Evolutionary conservation across 2,888 invertebrate genomes (phyloP).

Genomic region (Chaetogeoica ovagalla): DNA sequence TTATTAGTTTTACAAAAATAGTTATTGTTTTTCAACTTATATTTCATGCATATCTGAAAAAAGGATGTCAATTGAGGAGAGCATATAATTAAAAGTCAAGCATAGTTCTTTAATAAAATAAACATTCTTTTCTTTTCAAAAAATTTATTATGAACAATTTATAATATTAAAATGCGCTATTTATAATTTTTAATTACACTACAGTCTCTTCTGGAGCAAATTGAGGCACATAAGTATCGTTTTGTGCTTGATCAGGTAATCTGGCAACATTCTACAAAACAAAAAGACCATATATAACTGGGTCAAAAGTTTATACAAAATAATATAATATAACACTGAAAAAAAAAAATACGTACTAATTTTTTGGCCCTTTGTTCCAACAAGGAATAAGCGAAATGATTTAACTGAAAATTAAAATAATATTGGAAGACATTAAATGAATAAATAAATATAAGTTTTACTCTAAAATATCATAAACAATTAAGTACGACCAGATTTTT

Average conservation of each 20-base stretch:
- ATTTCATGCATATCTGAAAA: too few species aligned
- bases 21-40: too few species aligned
- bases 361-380: slow-evolving; percentile 75
- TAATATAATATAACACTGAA: neutral
- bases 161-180: slow-evolving; percentile 10
- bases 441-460: too few species aligned
- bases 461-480: too few species aligned
- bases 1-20: too few species aligned
- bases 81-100: too few species aligned
- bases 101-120: too few species aligned
- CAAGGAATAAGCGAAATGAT: slow-evolving; percentile 78
- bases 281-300: neutral
- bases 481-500: too few species aligned
- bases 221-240: slow-evolving; percentile 33
- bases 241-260: slow-evolving; percentile 61
- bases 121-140: neutral
- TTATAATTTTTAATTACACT: neutral
- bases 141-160: slow-evolving; percentile 11
- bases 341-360: slow-evolving; percentile 61
- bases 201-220: slow-evolving; percentile 19
- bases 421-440: neutral
- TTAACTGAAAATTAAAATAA: slow-evolving; percentile 62
- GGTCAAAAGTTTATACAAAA: slow-evolving; percentile 8
- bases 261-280: slow-evolving; percentile 69
- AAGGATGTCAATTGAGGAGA: too few species aligned